Conservation (phyloP, 2,113 vertebrate species). For the Dromiciops gliroides region DNA sequence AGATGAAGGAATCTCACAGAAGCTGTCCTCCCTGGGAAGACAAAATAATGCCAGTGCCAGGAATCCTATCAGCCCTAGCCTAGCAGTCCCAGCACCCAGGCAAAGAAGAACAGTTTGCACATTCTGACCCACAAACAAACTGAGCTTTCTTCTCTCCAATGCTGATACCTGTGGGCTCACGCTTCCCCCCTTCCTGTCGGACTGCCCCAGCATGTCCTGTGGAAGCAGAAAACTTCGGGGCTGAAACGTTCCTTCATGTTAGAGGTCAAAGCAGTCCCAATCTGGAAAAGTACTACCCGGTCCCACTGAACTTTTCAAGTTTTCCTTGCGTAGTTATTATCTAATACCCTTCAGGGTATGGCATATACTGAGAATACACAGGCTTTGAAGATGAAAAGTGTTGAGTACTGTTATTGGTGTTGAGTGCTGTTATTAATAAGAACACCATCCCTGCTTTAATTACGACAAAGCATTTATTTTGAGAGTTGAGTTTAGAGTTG, state of each 20-base stretch:
- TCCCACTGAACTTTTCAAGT: not conserved
- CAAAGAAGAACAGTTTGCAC: not conserved
- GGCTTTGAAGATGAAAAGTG: slow-evolving; percentile 9
- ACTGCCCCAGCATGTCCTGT: not conserved
- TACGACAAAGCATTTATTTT: not conserved
- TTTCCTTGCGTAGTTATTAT: not conserved
- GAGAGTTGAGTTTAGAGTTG: not conserved
- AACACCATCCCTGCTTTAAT: not conserved
- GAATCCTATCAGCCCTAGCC: slow-evolving; percentile 42
- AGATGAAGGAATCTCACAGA: not conserved
- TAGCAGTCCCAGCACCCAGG: not conserved
- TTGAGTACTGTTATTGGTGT: not conserved
- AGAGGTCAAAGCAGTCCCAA: not conserved
- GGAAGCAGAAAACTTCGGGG: not conserved
- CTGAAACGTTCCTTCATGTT: not conserved
- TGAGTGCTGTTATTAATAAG: not conserved
- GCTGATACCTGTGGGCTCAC: not conserved
- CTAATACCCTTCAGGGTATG: not conserved
- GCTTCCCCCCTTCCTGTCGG: not conserved
- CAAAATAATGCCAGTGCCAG: slow-evolving; percentile 62
- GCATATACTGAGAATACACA: not conserved
- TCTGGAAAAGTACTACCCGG: not conserved
- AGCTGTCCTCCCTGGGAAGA: slow-evolving; percentile 44
- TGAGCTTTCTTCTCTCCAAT: not conserved
- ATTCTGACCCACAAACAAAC: not conserved